These are phyloP conservation scores for Pachyrhynchus sulphureomaculatus DNA, from an alignment of 1,140 invertebrate species.

Conservation along the genomic window DNA sequence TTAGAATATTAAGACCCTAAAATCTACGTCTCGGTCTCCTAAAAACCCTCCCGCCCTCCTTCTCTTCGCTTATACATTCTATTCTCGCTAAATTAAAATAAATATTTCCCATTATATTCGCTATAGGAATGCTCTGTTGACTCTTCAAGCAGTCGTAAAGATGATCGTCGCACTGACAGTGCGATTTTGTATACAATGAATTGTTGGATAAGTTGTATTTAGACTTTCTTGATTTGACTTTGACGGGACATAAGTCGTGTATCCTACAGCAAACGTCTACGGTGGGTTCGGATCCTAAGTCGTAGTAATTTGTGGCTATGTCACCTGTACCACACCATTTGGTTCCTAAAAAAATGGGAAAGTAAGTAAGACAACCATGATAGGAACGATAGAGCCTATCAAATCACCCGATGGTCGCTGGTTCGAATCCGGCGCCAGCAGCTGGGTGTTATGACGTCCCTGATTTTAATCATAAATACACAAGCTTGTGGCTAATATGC, in stretches of 20 bases:
- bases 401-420: no score
- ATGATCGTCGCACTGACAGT: constrained; percentile 81
- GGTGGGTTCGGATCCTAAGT: constrained; percentile 68
- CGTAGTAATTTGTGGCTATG: constrained; percentile 78
- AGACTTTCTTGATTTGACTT: constrained; percentile 70
- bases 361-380: neutral
- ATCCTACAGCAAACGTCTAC: constrained; percentile 83
- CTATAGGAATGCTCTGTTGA: constrained; percentile 65
- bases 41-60: constrained; percentile 45
- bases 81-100: constrained; percentile 85
- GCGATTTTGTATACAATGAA: constrained; percentile 83
- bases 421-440: no score
- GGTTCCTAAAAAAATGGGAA: constrained; percentile 62
- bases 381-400: neutral
- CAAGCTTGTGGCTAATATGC: no score
- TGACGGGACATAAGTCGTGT: constrained; percentile 78
- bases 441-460: no score
- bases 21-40: constrained; percentile 41
- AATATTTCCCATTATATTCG: constrained; percentile 77
- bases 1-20: constrained; percentile 18
- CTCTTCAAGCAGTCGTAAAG: constrained; percentile 80
- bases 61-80: constrained; percentile 69
- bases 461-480: no score
- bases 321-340: constrained; percentile 89
- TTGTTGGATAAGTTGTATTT: constrained; percentile 82